phyloP scores from a whole-genome alignment of 53 echinoderm and acorn worm species.

The Pentamera pediparva region DNA sequence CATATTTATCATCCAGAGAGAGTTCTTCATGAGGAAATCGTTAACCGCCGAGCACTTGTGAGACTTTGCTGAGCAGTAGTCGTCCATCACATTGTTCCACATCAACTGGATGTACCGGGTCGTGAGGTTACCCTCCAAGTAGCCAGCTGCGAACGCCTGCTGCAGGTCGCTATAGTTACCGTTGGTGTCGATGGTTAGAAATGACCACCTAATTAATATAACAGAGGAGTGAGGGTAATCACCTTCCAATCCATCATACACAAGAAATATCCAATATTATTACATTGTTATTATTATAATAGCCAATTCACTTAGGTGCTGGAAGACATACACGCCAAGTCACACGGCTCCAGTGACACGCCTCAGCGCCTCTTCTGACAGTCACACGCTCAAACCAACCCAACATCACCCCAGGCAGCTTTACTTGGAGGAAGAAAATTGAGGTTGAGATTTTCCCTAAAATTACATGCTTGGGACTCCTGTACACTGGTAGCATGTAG shows the following conservation, averaged over 20 bases:
- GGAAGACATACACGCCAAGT: too few relatives aligned
- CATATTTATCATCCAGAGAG: slow-evolving; percentile 69
- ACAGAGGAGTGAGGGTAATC: neutral
- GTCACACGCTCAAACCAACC: too few relatives aligned
- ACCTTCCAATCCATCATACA: neutral
- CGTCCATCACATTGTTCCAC: slow-evolving; percentile 75
- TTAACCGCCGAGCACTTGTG: slow-evolving; percentile 59
- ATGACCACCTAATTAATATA: slow-evolving; percentile 60
- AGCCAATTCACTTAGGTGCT: too few relatives aligned
- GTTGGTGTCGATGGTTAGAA: slow-evolving; percentile 79
- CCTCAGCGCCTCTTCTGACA: too few relatives aligned
- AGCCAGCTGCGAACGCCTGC: slow-evolving; percentile 92
- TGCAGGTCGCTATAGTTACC: slow-evolving; percentile 52
- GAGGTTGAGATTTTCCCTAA: too few relatives aligned
- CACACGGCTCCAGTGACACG: too few relatives aligned
- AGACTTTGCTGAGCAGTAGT: slow-evolving; percentile 51
- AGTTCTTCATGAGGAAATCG: slow-evolving; percentile 59
- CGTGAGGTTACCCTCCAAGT: slow-evolving; percentile 68
- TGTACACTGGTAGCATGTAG: too few relatives aligned
- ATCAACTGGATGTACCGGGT: slow-evolving; percentile 72
- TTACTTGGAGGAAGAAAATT: too few relatives aligned
- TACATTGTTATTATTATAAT: too few relatives aligned
- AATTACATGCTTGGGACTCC: too few relatives aligned
- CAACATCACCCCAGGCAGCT: too few relatives aligned
- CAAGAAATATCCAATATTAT: neutral